Percentiles rank a stretch among this genome's conserved stretches.
phyloP scores from a whole-genome alignment of 2,797 vertebrate genomes.

The Sebastes ruberrimus region DNA sequence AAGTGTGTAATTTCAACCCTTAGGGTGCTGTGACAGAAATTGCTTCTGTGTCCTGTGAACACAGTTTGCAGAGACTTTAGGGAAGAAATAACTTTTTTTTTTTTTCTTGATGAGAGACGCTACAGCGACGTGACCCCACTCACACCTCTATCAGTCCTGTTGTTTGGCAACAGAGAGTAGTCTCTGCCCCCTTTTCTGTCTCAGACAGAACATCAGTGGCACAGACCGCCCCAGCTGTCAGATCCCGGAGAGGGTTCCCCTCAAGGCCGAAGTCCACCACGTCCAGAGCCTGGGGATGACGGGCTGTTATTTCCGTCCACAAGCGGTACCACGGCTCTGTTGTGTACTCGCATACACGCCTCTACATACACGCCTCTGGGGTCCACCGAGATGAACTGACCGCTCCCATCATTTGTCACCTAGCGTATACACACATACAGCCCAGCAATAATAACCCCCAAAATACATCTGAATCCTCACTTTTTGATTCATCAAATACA shows the following conservation, averaged over 20 bases:
- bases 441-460: constrained; percentile 7
- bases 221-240: constrained; percentile 49
- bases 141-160: constrained; percentile 54
- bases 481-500: constrained; percentile 41
- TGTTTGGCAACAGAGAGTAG: constrained; percentile 53
- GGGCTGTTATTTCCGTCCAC: constrained; percentile 62
- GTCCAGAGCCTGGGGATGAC: constrained; percentile 43
- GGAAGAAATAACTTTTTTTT: constrained; percentile 37
- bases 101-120: constrained; percentile 51
- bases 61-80: constrained; percentile 38
- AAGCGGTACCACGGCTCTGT: constrained; percentile 38
- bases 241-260: constrained; percentile 25
- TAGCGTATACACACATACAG: not conserved
- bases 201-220: constrained; percentile 35
- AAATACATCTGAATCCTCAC: constrained; percentile 3
- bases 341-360: constrained; percentile 47
- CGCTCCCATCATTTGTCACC: constrained; percentile 49
- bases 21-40: constrained; percentile 56
- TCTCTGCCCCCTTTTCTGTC: constrained; percentile 28
- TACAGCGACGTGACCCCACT: constrained; percentile 54
- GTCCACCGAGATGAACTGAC: constrained; percentile 51
- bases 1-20: constrained; percentile 69
- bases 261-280: constrained; percentile 52
- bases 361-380: constrained; percentile 37
- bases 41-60: constrained; percentile 44